Base-by-base conservation (phyloP, 2,888 invertebrate genomes). In the Heliconius hortense region DNA sequence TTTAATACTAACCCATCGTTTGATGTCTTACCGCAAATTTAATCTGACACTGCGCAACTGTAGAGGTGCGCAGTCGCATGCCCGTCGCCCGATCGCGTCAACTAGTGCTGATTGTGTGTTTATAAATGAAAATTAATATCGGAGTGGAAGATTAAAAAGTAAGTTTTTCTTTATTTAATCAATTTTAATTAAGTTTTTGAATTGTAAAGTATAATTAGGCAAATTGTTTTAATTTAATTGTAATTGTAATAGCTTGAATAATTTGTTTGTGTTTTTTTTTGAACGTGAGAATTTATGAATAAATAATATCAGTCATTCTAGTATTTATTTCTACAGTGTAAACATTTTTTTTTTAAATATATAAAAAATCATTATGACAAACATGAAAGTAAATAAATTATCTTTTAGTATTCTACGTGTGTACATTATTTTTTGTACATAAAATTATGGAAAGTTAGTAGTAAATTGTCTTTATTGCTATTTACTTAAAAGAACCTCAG, bases 31-130 rank as follows among this genome's bases (percentile, higher is more conserved):
- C 71, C 66, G 64, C 73, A 59, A 72, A 75, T 73, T 72, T 48
- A 68, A 71, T 73, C 76, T 71, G 75, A 77, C 77, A 76, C 73
- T 79, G 80, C 79, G 79, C 77, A 76, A 70, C 75, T 75, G 78
- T 76, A 39, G 64, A 74, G 53, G 63, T 64, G 79, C 76, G 79
- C 77, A 73, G 78, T 73, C 76, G 78, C 74, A 63, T 75, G 76
- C 71, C 76, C 69, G 56, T 56, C 56, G 68, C 75, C 35, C 73
- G 62, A 39, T 70, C 66, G 59, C 60, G 77, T 53, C 63, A 24
- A 71, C 63, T 66, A 59, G 77, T 77, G 77, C 48, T 63, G 59
- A 70, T 72, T 48, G 48, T 67, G 75, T 73, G 77, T 73, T 73
- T 73, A 66, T 71, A 64, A 69, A 73, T 77, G 74, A 77, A 72